Percentiles rank a stretch among this genome's conserved stretches.
Evolutionary conservation across 2,797 vertebrate species (phyloP).

Genomic region (Huso huso): DNA sequence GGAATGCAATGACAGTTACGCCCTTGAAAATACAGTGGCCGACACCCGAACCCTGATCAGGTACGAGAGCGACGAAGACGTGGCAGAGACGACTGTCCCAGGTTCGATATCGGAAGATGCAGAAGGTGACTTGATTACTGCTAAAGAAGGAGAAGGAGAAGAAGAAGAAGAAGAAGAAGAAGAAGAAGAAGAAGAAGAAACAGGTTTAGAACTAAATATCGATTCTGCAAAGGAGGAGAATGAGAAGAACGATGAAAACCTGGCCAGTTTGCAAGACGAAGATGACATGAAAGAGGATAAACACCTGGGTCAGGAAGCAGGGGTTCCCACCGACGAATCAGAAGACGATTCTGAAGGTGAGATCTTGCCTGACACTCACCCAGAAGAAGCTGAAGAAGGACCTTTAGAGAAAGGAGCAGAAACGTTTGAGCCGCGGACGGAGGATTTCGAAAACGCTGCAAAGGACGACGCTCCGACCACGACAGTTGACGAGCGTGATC

Average conservation of each 20-base stretch:
- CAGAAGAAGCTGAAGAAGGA: not conserved
- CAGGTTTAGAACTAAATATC: not conserved
- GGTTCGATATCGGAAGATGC: constrained; percentile 42
- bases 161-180: constrained; percentile 15
- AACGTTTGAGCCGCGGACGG: not conserved
- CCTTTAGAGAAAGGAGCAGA: not conserved
- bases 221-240: not conserved
- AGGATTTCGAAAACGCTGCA: not conserved
- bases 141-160: constrained; percentile 43
- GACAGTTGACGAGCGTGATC: not conserved
- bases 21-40: constrained; percentile 63
- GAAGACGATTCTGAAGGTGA: not conserved
- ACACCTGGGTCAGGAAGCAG: not conserved
- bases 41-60: constrained; percentile 61
- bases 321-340: not conserved
- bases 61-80: constrained; percentile 58
- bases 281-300: not conserved
- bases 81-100: constrained; percentile 41
- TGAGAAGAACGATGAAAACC: not conserved
- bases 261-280: not conserved
- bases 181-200: not conserved
- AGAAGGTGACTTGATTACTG: constrained; percentile 60
- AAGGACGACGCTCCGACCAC: not conserved
- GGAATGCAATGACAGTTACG: constrained; percentile 49
- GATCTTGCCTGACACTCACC: not conserved